These are phyloP conservation scores for Dichetophora obliterata DNA, from an alignment of 2,888 invertebrate species.

Conservation along the genomic window DNA sequence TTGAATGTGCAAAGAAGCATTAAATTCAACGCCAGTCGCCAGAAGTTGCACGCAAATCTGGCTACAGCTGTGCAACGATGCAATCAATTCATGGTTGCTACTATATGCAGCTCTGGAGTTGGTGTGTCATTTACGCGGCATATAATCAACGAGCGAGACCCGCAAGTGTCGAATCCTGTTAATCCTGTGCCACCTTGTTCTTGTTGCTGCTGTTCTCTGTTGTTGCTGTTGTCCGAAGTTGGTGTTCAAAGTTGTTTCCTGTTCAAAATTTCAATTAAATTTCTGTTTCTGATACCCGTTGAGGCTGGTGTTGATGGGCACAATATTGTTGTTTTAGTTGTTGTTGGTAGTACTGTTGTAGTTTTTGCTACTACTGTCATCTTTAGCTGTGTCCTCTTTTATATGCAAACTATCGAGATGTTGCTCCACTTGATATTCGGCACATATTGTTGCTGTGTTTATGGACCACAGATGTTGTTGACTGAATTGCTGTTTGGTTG, in stretches of 20 bases:
- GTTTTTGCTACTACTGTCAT: neutral
- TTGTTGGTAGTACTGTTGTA: neutral
- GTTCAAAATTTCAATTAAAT: neutral
- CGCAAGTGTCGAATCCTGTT: neutral
- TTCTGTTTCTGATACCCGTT: neutral
- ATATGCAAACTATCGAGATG: too few relatives aligned
- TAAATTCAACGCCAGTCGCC: too few relatives aligned
- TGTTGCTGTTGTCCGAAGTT: neutral
- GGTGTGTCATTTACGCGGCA: too few relatives aligned
- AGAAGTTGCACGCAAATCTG: too few relatives aligned
- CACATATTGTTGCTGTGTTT: constrained; percentile 6
- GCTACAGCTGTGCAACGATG: too few relatives aligned
- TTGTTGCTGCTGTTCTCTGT: neutral
- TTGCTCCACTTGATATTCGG: neutral
- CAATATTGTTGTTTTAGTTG: too few relatives aligned
- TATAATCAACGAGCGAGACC: neutral
- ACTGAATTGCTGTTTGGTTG: constrained; percentile 6
- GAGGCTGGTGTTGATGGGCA: neutral
- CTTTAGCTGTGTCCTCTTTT: neutral
- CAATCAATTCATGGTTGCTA: too few relatives aligned
- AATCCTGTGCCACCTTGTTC: neutral
- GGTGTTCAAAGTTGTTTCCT: neutral
- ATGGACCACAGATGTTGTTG: constrained; percentile 11
- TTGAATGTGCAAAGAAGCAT: too few relatives aligned
- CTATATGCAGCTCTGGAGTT: too few relatives aligned